Base-by-base conservation (phyloP, 2,888 invertebrate genomes). In the Pandemis corylana region DNA sequence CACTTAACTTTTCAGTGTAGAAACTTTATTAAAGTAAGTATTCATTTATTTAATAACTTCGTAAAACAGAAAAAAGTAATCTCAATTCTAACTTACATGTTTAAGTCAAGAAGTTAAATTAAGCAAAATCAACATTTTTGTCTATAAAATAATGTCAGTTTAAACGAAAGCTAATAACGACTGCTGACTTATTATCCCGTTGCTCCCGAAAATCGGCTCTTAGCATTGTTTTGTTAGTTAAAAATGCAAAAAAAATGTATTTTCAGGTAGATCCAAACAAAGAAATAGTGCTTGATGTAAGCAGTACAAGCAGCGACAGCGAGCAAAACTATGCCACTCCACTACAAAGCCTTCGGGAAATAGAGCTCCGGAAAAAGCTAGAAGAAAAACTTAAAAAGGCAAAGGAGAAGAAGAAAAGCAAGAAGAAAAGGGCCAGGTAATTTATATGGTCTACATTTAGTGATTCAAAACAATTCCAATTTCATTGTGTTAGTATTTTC, bases 1-100 rank as follows among this genome's bases (percentile, higher is more conserved):
- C 99, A 99, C 90, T 95, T 99, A 82, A 99, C 99, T 13, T 99
- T 97, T 89, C 99, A 99, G 88, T 99, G 99, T 86, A 95, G 99
- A 82, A 99, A 99, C 90, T 99, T 99, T 89, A 96, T 99, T 74
- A 98, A 98, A 95, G 96, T 95, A 92, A 90, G 89, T 87, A 46
- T 20, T 65, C 87, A 56, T 49, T 68, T 0, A 10, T 49, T 63
- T 72, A 5, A 5, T 41, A 15, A 2, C 36, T 7, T 41, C 41
- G 3, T 62, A 1, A 6, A 12, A 42, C 68, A 62, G 44, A 68
- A 64, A 36, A 9, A 15, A n/a, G n/a, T 51, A 53, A n/a, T 53
- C 10, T 59, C 70, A 41, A 49, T 20, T 9, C 10, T 2, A 20
- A 20, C 4, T 20, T 9, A n/a, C n/a, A 15, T n/a, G n/a, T 53